Evolutionary conservation across 2,888 invertebrate genomes (phyloP).

Genomic region (Macrophya alboannulata): DNA sequence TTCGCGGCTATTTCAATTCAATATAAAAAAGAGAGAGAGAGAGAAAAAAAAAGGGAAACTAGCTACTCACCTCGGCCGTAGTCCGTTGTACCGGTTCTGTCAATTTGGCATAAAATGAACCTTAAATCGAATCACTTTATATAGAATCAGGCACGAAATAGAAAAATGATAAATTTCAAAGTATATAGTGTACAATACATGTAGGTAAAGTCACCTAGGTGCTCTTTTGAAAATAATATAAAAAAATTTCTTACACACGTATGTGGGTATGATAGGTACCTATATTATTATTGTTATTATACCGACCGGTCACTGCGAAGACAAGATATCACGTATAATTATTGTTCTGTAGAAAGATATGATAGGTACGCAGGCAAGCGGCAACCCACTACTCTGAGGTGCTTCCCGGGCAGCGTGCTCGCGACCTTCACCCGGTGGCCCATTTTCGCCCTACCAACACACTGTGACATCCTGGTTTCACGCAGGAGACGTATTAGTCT

Average conservation of each 20-base stretch:
- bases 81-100: background rate
- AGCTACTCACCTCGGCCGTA: background rate
- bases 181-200: too few species aligned
- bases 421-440: constrained; percentile 56
- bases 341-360: background rate
- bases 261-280: too few species aligned
- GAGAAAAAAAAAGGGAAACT: background rate
- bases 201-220: background rate
- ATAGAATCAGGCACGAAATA: background rate
- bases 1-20: background rate
- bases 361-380: background rate
- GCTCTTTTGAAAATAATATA: background rate
- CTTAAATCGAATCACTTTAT: constrained; percentile 6
- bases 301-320: background rate
- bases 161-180: background rate
- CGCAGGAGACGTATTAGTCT: background rate
- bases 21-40: background rate
- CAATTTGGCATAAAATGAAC: constrained; percentile 11
- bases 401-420: constrained; percentile 49
- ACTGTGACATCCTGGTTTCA: background rate
- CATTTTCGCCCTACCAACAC: constrained; percentile 48
- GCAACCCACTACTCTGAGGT: background rate
- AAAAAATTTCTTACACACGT: background rate
- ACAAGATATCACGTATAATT: too few species aligned
- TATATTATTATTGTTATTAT: too few species aligned